Conservation (phyloP, 1,140 invertebrate species). For the Temnothorax longispinosus region DNA sequence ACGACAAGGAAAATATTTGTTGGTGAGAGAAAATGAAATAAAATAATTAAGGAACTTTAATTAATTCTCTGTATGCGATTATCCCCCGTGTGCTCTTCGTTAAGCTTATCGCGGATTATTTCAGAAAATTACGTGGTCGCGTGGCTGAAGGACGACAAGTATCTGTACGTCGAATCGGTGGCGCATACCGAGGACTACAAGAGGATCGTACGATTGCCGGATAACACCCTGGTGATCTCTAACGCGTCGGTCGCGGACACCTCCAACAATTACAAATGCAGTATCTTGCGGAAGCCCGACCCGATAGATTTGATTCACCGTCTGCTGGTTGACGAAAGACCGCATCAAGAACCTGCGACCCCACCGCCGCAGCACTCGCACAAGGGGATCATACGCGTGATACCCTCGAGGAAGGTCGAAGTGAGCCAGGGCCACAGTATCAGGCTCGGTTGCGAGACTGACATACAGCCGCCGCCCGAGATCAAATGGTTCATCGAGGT, state of each 20-base stretch:
- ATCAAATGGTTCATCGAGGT: conserved; percentile 80
- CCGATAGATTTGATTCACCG: conserved; percentile 66
- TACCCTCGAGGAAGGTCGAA: conserved; percentile 62
- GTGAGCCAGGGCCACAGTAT: conserved; percentile 58
- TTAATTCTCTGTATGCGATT: neutral
- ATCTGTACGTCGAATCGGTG: conserved; percentile 53
- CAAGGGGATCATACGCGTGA: conserved; percentile 62
- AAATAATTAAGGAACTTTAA: neutral
- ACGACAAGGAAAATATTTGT: neutral
- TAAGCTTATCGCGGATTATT: neutral
- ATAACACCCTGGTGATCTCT: conserved; percentile 72
- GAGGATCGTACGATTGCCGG: conserved; percentile 39
- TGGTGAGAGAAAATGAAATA: neutral
- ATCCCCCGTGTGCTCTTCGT: neutral
- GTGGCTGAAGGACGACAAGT: conserved; percentile 70
- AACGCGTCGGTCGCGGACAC: conserved; percentile 67
- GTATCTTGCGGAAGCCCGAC: conserved; percentile 21
- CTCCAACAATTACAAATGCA: conserved; percentile 73
- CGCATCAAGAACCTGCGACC: neutral
- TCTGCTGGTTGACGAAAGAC: conserved; percentile 61
- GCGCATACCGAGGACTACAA: neutral
- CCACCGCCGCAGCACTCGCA: conserved; percentile 38
- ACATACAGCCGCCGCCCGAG: conserved; percentile 28
- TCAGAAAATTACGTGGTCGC: conserved; percentile 64
- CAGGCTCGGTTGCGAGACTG: conserved; percentile 70